phyloP scores from a whole-genome alignment of 2,797 vertebrate genomes.

The Lutjanus campechanus region DNA sequence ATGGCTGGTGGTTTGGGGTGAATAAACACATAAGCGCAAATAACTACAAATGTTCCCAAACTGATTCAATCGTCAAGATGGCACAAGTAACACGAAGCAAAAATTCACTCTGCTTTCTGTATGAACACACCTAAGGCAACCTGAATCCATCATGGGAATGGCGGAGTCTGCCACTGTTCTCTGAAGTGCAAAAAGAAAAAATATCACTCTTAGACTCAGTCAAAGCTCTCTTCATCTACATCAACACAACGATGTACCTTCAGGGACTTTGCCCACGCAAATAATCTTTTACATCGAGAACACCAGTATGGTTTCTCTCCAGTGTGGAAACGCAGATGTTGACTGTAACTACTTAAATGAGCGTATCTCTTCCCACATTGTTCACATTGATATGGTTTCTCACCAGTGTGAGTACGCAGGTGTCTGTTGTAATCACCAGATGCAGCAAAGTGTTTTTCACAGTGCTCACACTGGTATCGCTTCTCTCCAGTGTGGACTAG shows the following conservation, averaged over 20 bases:
- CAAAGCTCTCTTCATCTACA: neutral
- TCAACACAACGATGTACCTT: conserved; percentile 8
- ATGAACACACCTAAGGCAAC: neutral
- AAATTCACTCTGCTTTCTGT: no score
- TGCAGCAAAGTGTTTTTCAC: neutral
- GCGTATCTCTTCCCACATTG: conserved; percentile 3
- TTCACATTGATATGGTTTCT: conserved; percentile 12
- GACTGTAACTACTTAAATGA: conserved; percentile 9
- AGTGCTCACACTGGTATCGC: neutral
- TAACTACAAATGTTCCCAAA: no score
- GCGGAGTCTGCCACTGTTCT: accelerated
- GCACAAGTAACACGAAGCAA: no score
- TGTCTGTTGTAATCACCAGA: neutral
- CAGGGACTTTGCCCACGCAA: conserved; percentile 15
- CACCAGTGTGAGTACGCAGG: neutral
- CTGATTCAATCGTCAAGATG: no score
- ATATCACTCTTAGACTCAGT: neutral
- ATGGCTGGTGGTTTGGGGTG: no score
- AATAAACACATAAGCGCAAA: no score
- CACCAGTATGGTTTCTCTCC: conserved; percentile 26
- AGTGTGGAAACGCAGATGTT: neutral
- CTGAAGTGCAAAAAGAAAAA: neutral
- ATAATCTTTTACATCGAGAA: conserved; percentile 5
- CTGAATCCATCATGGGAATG: neutral
- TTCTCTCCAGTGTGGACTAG: conserved; percentile 6